A percentile compares a stretch with the other conserved stretches of the same genome.
Conservation (phyloP, 2,797 vertebrate genomes). For the Valencia hispanica region DNA sequence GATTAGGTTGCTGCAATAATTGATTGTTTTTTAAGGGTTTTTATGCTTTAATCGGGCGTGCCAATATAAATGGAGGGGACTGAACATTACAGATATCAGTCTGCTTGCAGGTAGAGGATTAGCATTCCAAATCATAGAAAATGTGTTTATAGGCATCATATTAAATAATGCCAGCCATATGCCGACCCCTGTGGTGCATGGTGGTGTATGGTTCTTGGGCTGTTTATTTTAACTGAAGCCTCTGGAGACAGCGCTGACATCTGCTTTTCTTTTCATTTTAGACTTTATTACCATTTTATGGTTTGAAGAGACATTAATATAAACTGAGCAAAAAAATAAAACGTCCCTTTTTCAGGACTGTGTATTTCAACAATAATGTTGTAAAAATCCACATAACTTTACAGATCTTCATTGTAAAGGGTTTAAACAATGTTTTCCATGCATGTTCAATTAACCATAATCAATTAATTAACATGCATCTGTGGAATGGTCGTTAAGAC, state of each 20-base stretch:
- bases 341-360: too few species aligned
- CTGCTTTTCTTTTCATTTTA: conserved; percentile 45
- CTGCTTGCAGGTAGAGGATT: neutral
- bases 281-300: conserved; percentile 14
- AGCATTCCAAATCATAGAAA: neutral
- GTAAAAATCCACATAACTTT: too few species aligned
- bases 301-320: conserved; percentile 20
- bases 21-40: neutral
- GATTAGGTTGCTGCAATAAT: neutral
- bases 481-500: too few species aligned
- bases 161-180: conserved; percentile 57
- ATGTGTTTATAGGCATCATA: conserved; percentile 25
- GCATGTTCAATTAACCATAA: too few species aligned
- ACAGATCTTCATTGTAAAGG: too few species aligned
- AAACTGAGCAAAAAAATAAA: too few species aligned
- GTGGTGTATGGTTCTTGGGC: conserved; percentile 28
- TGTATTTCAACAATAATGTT: too few species aligned
- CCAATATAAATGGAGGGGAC: too few species aligned
- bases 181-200: conserved; percentile 44
- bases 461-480: too few species aligned
- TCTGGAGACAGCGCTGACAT: conserved; percentile 46
- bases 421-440: too few species aligned
- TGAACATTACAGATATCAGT: neutral
- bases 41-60: neutral
- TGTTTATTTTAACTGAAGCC: conserved; percentile 38